A percentile compares a stretch with the other conserved stretches of the same genome.
These are phyloP conservation scores for Mus minutoides DNA, from an alignment of 2,797 vertebrate species.

Conservation along the genomic window DNA sequence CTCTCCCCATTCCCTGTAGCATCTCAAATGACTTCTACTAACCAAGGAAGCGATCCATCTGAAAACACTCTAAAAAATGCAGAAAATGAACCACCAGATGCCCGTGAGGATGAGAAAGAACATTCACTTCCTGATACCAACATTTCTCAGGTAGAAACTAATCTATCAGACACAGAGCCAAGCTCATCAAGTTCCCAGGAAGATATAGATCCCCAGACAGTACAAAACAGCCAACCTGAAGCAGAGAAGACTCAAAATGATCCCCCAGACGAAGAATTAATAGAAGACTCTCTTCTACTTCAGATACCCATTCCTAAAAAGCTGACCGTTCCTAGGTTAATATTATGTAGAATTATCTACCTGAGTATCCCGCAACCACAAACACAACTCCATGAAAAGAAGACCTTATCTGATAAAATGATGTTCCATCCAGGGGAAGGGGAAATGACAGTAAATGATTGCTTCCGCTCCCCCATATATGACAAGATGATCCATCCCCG, in stretches of 20 bases:
- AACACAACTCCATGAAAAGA: background rate
- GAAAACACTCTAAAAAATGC: background rate
- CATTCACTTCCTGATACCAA: background rate
- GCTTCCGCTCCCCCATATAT: background rate
- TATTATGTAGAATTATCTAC: background rate
- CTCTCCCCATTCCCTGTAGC: background rate
- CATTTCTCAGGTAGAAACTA: background rate
- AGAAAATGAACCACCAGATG: background rate
- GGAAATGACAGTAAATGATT: background rate
- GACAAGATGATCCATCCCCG: background rate
- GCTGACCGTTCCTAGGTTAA: background rate
- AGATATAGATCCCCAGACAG: background rate
- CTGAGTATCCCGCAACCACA: background rate
- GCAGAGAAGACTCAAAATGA: background rate
- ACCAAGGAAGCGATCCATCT: conserved; percentile 1
- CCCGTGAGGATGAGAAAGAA: background rate
- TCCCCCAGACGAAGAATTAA: background rate
- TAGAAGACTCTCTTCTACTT: background rate
- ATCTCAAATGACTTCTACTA: conserved; percentile 38
- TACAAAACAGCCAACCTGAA: background rate
- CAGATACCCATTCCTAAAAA: conserved; percentile 5
- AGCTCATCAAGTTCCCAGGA: background rate
- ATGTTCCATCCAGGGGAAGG: background rate
- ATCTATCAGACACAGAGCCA: background rate
- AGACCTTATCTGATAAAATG: background rate